Percentiles rank a stretch among this genome's conserved stretches.
Conservation (phyloP, 2,797 vertebrate species). For the Eremophila alpestris region DNA sequence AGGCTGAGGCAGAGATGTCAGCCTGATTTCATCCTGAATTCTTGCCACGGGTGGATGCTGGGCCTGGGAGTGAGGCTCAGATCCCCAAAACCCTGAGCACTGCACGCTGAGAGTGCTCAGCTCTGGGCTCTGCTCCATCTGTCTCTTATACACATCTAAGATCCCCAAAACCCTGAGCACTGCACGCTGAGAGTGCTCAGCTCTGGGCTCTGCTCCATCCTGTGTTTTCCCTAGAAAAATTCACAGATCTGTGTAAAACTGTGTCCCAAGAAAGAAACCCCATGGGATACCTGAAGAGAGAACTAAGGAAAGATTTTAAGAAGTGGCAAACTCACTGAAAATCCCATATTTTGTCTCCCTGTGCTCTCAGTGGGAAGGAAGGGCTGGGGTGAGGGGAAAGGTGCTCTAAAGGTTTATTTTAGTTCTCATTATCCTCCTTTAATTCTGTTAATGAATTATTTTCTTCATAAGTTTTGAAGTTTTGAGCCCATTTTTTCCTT, state of each 20-base stretch:
- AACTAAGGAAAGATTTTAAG: neutral
- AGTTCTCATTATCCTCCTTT: neutral
- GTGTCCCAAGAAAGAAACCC: neutral
- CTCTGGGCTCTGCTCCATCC: fast-evolving
- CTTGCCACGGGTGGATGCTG: fast-evolving
- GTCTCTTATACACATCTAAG: too few species aligned
- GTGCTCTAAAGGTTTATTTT: neutral
- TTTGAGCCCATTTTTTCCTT: neutral
- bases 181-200: fast-evolving
- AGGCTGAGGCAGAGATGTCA: neutral
- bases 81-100: neutral
- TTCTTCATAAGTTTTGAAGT: neutral
- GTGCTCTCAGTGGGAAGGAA: fast-evolving
- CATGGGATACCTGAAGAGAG: too few species aligned
- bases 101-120: fast-evolving
- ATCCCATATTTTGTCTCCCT: neutral
- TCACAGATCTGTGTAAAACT: too few species aligned
- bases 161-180: neutral
- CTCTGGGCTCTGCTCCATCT: fast-evolving
- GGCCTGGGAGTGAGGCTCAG: neutral
- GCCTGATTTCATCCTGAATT: neutral
- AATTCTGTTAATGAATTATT: neutral
- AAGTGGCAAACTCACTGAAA: neutral
- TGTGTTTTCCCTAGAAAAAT: neutral
- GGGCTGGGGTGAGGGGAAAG: too few species aligned